Conservation (phyloP, 2,113 vertebrate genomes). For the Trematomus loennbergii region DNA sequence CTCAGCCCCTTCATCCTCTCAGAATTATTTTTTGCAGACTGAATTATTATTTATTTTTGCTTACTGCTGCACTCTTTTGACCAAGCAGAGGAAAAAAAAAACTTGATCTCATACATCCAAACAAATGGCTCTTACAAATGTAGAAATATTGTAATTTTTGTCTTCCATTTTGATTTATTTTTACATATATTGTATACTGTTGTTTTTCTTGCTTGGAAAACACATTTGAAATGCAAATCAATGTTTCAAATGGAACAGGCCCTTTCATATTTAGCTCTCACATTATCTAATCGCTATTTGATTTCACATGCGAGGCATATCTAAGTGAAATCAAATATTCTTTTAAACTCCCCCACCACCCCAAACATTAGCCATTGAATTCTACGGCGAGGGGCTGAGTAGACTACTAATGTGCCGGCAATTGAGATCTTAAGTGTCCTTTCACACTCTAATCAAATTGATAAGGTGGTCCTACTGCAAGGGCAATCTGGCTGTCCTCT, state of each 20-base stretch:
- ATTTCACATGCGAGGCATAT: constrained; percentile 79
- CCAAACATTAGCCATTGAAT: constrained; percentile 72
- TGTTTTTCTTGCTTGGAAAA: constrained; percentile 49
- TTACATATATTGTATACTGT: constrained; percentile 36
- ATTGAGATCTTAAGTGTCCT: constrained; percentile 83
- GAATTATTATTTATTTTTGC: constrained; percentile 57
- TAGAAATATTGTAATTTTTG: constrained; percentile 46
- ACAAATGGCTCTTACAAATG: constrained; percentile 15
- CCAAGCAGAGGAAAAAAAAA: constrained; percentile 26
- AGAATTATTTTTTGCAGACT: constrained; percentile 36
- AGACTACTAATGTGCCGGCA: constrained; percentile 75
- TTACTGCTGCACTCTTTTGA: constrained; percentile 38
- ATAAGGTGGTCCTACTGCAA: constrained; percentile 76
- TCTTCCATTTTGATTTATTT: constrained; percentile 25
- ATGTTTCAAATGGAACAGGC: constrained; percentile 65
- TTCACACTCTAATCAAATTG: constrained; percentile 83
- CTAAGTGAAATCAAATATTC: constrained; percentile 83
- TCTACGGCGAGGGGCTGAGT: constrained; percentile 62
- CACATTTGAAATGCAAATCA: constrained; percentile 70
- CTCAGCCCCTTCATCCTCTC: constrained; percentile 35
- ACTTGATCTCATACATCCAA: constrained; percentile 42
- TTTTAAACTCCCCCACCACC: constrained; percentile 68
- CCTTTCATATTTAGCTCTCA: constrained; percentile 68
- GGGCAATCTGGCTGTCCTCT: constrained; percentile 68
- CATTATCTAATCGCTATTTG: constrained; percentile 76